Evolutionary conservation across 2,797 vertebrate species (phyloP), one percentile per base, ranked within the genome.

Genomic region (Oreortyx pictus): DNA sequence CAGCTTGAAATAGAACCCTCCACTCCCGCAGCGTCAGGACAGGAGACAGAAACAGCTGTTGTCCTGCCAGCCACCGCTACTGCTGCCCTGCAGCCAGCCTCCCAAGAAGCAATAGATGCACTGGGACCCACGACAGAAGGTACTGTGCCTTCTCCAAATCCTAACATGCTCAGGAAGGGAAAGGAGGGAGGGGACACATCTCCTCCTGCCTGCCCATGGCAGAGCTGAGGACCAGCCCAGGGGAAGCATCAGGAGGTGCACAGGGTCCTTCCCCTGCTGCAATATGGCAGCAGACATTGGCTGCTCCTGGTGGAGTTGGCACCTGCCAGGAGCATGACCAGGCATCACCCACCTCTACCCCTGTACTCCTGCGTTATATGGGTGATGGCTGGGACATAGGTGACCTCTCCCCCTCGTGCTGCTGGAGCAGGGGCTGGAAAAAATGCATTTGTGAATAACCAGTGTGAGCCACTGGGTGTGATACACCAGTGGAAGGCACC

Each of bases 41-140:
- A 97, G 73, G 96, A 97, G 49, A 74, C 59, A 46, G 96, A 97
- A 61, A 93, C 96, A 83, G 80, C 65, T 76, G 46, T 35, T 85
- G 62, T 77, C 94, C 90, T 93, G 68, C 88, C 84, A 82, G 86
- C 95, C 17, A 93, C 95, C 15, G 56, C 96, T 14, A 65, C 95
- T 46, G 82, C 95, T 60, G 41, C 64, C 68, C 90, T 95, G 49
- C 25, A 96, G 85, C 94, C 96, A 95, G 95, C 82, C 33, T 93
- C 97, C 43, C 90, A 96, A 54, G 95, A 96, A 82, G 93, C 92
- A 59, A 94, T 95, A 25, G 88, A 94, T 3, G 76, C 92, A 9
- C 80, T 96, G 50, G 85, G 92, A 91, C 79, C 95, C 35, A 87
- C 93, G 17, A 7, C 47, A 61, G 88, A 97, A 97, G 98, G 99